Conservation (phyloP, 2,797 vertebrate species). For the Falco peregrinus region DNA sequence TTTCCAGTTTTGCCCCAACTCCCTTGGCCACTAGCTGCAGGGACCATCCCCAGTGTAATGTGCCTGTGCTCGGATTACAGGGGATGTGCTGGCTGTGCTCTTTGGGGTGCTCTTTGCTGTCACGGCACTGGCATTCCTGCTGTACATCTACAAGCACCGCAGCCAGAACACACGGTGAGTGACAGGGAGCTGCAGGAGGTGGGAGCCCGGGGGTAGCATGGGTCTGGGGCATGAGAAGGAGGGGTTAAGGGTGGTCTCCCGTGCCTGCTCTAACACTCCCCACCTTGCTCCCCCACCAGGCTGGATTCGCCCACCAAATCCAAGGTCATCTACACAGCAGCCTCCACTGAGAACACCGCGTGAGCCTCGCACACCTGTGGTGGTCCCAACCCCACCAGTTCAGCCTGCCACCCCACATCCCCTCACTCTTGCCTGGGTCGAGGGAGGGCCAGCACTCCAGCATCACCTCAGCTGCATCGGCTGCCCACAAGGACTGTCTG, state of each 20-base stretch:
- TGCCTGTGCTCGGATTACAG: not conserved
- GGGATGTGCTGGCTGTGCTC: constrained; percentile 74
- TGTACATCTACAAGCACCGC: constrained; percentile 70
- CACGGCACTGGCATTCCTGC: constrained; percentile 70
- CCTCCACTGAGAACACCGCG: not conserved
- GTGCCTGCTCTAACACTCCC: not conserved
- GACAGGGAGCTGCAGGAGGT: not conserved
- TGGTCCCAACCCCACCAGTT: accelerated
- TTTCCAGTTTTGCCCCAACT: not conserved
- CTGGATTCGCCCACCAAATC: constrained; percentile 18
- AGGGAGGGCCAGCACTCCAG: not conserved
- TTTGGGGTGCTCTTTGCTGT: constrained; percentile 76
- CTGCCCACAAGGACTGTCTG: not conserved
- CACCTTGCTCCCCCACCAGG: not conserved
- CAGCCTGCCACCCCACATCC: not conserved
- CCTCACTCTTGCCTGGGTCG: not conserved
- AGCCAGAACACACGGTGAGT: constrained; percentile 10
- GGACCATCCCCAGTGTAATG: not conserved
- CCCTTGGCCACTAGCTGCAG: accelerated
- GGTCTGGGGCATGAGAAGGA: accelerated
- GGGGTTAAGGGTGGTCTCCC: not conserved
- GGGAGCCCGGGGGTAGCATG: accelerated
- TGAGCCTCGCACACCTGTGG: not conserved
- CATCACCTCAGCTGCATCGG: accelerated
- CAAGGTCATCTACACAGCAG: constrained; percentile 63